Evolutionary conservation across 2,888 invertebrate genomes (phyloP), one percentile per base, ranked within the genome.

Genomic region (Chironomus riparius): DNA sequence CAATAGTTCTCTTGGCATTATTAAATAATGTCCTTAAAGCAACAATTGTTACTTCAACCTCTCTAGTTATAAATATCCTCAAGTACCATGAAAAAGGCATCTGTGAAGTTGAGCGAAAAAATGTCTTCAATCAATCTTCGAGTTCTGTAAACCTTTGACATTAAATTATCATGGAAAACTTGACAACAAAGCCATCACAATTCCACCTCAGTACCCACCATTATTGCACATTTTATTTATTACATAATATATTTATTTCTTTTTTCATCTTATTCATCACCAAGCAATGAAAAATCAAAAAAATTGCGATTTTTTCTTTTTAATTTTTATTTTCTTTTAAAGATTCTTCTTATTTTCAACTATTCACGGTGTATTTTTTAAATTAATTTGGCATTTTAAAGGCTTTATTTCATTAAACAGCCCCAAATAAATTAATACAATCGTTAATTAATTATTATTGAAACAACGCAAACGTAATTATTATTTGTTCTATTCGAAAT

Each of bases 331-430:
- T 65, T 22, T 18, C 62, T 21, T 65, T 65, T 65, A 13, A 15
- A 22, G 12, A 15, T 18, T 65, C 13, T 21, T 12, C 24, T 24
- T 21, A 24, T 24, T 21, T 21, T 65, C 24, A 65, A 13, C 24
- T 24, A 65, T 65, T 65, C 65, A 24, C 65, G 22, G 56, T 56
- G 38, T 10, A n/a, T 56, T 56, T 50, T n/a, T 24, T 65, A 65
- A 65, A 65, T 24, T 65, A 65, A 65, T 65, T 65, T 65, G 65
- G 65, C 65, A 65, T 65, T 22, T 65, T 65, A 18, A 65, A 65
- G 65, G 65, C 65, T 65, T 65, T 38, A 38, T 38, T 38, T 65
- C 65, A 65, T 56, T 15, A 56, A 18, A 21, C 65, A 65, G 65
- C 65, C 65, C 21, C 65, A 24, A 21, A 65, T 12, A 65, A 65